phyloP scores from a whole-genome alignment of 2,888 invertebrate genomes.

The Hoplodrina blanda region DNA sequence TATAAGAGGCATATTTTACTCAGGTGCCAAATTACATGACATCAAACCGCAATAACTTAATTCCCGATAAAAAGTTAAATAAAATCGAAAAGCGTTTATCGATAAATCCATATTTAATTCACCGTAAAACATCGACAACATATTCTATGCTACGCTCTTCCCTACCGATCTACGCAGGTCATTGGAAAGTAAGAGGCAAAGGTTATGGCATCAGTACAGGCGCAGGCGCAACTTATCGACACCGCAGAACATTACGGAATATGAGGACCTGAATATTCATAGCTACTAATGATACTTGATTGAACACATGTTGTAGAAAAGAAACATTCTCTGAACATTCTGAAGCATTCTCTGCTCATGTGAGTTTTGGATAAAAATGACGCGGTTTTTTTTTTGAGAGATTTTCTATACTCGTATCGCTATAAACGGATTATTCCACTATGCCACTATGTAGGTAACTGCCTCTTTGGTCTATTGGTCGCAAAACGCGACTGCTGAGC shows the following conservation, averaged over 20 bases:
- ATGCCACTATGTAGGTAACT: no score
- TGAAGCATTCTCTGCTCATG: no score
- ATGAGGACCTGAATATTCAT: conserved; percentile 55
- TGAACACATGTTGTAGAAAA: conserved; percentile 9
- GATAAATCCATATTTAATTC: not conserved
- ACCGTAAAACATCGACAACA: conserved; percentile 37
- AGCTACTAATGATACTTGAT: conserved; percentile 37
- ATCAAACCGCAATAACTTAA: no score
- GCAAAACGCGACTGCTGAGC: no score
- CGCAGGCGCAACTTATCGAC: conserved; percentile 60
- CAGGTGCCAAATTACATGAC: no score
- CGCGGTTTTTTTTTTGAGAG: not conserved
- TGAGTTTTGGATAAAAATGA: not conserved
- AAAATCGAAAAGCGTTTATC: not conserved
- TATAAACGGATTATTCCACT: not conserved
- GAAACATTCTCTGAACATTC: conserved; percentile 1
- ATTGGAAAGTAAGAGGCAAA: conserved; percentile 84
- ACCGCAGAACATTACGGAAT: conserved; percentile 49
- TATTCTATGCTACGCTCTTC: conserved; percentile 52
- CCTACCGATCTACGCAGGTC: conserved; percentile 73
- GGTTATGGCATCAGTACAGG: conserved; percentile 71
- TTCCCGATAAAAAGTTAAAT: no score
- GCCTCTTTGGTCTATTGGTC: no score
- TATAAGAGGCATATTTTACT: no score
- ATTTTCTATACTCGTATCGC: not conserved